These are phyloP conservation scores for Acanthococcus lagerstroemiae DNA, from an alignment of 2,888 invertebrate genomes.

Conservation along the genomic window DNA sequence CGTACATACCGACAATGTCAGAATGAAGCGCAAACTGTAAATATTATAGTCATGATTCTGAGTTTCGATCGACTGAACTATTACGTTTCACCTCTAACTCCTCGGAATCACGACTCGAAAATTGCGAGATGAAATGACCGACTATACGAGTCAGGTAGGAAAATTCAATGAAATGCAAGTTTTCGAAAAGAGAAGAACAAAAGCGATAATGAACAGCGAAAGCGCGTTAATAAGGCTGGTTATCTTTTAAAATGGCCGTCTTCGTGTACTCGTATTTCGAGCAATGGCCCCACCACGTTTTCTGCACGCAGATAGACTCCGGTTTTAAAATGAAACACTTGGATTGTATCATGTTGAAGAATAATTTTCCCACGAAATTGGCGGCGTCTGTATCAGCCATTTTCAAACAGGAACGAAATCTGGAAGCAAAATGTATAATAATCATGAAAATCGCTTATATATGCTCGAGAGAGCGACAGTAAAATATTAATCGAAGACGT, in stretches of 20 bases:
- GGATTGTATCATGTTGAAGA: slow-evolving; percentile 91
- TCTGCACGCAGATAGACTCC: slow-evolving; percentile 62
- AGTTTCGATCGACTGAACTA: no score
- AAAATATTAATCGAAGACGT: neutral
- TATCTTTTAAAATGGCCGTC: slow-evolving; percentile 32
- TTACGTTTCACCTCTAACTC: no score
- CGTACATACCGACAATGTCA: no score
- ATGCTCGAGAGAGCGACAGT: neutral
- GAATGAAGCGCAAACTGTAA: no score
- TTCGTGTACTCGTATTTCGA: slow-evolving; percentile 44
- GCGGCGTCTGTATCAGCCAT: slow-evolving; percentile 76
- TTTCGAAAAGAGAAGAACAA: no score
- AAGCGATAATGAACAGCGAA: no score
- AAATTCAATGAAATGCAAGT: no score
- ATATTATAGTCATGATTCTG: no score
- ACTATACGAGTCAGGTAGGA: no score
- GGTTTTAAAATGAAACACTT: slow-evolving; percentile 81
- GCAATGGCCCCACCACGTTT: slow-evolving; percentile 77
- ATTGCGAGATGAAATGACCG: no score
- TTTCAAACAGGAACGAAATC: slow-evolving; percentile 86
- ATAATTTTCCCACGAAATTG: slow-evolving; percentile 80
- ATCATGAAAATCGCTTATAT: neutral
- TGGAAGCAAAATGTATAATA: no score
- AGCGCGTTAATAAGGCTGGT: slow-evolving; percentile 26
- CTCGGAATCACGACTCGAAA: no score